phyloP scores from a whole-genome alignment of 2,113 vertebrate genomes.

The Trachemys scripta region DNA sequence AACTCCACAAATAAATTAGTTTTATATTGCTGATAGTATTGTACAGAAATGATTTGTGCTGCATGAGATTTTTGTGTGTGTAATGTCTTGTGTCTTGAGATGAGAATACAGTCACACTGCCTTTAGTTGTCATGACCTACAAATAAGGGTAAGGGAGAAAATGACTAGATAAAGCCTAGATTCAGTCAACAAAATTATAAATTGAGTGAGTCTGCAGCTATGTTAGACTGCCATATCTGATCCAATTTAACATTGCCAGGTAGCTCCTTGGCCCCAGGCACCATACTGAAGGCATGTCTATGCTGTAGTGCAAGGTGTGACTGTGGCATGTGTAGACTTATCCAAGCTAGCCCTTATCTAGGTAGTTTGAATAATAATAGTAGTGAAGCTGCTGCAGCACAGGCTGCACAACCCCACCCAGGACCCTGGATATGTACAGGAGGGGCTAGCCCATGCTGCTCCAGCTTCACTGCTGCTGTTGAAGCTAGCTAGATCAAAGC shows the following conservation, averaged over 20 bases:
- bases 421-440: background rate
- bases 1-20: background rate
- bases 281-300: background rate
- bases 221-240: background rate
- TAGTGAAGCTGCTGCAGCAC: background rate
- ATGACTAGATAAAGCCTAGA: background rate
- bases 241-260: background rate
- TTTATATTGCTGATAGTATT: background rate
- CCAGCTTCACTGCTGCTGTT: background rate
- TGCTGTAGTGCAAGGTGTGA: background rate
- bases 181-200: background rate
- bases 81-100: background rate
- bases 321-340: background rate
- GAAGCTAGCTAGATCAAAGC: background rate
- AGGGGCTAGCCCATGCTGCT: background rate
- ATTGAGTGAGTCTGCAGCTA: background rate
- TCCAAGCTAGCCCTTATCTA: background rate
- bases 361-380: background rate
- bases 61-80: background rate
- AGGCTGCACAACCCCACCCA: background rate
- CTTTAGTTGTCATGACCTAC: background rate
- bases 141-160: background rate
- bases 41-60: background rate
- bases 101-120: background rate
- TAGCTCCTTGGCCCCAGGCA: background rate